Evolutionary conservation across 2,113 vertebrate species (phyloP).

Genomic region (Suricata suricatta): DNA sequence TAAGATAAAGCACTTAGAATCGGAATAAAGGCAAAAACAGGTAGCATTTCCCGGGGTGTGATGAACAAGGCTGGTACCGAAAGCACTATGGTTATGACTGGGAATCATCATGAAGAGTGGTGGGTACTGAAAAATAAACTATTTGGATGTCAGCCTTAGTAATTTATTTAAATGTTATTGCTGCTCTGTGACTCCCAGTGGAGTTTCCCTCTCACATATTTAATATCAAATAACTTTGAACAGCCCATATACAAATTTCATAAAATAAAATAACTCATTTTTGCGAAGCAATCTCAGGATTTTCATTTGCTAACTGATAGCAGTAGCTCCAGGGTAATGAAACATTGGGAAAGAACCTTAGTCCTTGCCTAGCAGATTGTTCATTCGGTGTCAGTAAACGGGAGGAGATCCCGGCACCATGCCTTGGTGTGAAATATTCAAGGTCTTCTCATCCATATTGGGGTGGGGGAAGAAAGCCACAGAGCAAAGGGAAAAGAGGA

Average conservation of each 20-base stretch:
- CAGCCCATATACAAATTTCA: constrained; percentile 59
- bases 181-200: constrained; percentile 52
- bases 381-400: not conserved
- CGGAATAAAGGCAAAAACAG: not conserved
- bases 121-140: constrained; percentile 63
- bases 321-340: not conserved
- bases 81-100: constrained; percentile 21
- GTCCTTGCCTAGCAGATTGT: not conserved
- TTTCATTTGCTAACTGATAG: constrained; percentile 42
- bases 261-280: constrained; percentile 64
- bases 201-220: constrained; percentile 55
- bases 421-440: not conserved
- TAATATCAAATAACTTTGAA: constrained; percentile 72
- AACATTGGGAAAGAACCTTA: not conserved
- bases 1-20: constrained; percentile 21
- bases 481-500: not conserved
- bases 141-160: constrained; percentile 55
- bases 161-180: constrained; percentile 73
- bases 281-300: constrained; percentile 27
- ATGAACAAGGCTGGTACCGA: constrained; percentile 20
- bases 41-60: not conserved
- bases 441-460: not conserved
- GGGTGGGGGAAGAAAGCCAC: not conserved
- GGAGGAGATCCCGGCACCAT: not conserved
- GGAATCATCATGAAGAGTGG: constrained; percentile 40